These are phyloP conservation scores for Trididemnum clinides DNA, from an alignment of 23 tunicate genomes.

Conservation along the genomic window DNA sequence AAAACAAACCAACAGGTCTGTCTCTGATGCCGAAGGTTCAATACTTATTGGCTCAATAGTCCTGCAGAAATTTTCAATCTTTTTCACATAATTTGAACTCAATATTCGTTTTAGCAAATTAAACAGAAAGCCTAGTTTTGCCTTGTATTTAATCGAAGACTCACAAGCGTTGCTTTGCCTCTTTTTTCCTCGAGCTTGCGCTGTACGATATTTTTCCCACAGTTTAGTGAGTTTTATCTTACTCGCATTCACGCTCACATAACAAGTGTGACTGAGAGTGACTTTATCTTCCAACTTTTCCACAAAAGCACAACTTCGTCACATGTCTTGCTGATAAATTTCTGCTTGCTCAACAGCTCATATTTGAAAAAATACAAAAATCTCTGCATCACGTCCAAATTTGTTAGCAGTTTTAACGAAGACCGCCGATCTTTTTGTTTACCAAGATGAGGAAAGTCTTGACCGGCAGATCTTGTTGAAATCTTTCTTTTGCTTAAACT, in stretches of 20 bases:
- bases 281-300: background rate
- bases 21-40: no score
- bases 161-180: background rate
- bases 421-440: background rate
- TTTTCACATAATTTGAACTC: background rate
- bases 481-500: background rate
- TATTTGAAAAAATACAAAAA: background rate
- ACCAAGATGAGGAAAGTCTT: background rate
- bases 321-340: background rate
- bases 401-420: background rate
- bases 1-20: no score
- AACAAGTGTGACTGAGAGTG: background rate
- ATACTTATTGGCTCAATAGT: no score
- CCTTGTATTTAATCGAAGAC: background rate
- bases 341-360: background rate
- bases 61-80: no score
- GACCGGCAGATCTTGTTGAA: background rate
- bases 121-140: background rate
- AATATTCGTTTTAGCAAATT: constrained; percentile 11
- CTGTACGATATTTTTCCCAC: background rate
- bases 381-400: background rate
- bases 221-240: background rate
- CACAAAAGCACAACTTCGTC: background rate
- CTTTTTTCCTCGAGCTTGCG: background rate
- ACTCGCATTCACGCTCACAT: background rate